Base-by-base conservation (phyloP, 1,140 invertebrate species). In the Acromyrmex charruanus region DNA sequence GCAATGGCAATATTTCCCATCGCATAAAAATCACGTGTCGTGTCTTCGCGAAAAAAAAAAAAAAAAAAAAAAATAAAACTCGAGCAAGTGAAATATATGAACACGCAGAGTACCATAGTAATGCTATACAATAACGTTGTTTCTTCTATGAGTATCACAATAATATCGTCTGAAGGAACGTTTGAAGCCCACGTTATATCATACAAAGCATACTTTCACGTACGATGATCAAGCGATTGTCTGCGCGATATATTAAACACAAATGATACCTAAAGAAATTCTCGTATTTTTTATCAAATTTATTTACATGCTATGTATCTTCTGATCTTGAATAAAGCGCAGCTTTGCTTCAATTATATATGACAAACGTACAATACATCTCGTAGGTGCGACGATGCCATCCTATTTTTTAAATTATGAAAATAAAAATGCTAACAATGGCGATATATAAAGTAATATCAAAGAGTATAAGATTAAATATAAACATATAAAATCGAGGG, bases 151-250 rank as follows among this genome's bases (percentile, higher is more conserved):
- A 95, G 90, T 95, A 95, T 95, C 95, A 95, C 95, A 95, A 95
- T 95, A 90, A 94, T 95, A 93, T 94, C 94, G 93, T 93, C 93
- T 94, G 91, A 94, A 93, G 94, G 93, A 95, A 95, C 94, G 93
- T 94, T 93, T 91, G 92, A 95, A 95, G 93, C 92, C 89, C 94
- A 91, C 89, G 90, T 86, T 74, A 68, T 51, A 84, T 84, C 55
- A 84, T 84, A 84, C 80, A 63, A 75, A 75, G 39, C 39, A 84
- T 10, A 82, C 51, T 58, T 82, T 74, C 68, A 44, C 79, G 16
- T 61, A 82, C 53, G 14, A 74, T 21, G 21, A 81, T 81, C 51
- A 16, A 81, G 31, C 68, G 55, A 82, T 65, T 82, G 25, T 28
- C 79, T 59, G 53, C 21, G 66, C 53, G 58, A 65, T 28, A 9